phyloP scores from a whole-genome alignment of 2,113 vertebrate species.

The Cacatua alba region DNA sequence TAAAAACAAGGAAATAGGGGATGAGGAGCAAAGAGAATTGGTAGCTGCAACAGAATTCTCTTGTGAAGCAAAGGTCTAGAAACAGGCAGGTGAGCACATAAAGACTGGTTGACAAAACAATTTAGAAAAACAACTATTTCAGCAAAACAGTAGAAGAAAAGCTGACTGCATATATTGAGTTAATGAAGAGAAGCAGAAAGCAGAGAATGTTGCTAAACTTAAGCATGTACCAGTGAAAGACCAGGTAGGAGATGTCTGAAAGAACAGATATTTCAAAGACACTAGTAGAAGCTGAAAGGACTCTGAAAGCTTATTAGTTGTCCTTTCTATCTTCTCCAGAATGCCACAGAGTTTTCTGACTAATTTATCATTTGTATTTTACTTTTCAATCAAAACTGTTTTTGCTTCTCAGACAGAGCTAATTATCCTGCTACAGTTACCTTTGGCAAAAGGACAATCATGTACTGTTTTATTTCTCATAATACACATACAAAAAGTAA shows the following conservation, averaged over 20 bases:
- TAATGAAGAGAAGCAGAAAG: slow-evolving; percentile 44
- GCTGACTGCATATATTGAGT: slow-evolving; percentile 16
- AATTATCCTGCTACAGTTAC: not conserved
- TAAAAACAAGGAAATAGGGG: not conserved
- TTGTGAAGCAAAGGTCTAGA: not conserved
- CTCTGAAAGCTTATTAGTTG: not conserved
- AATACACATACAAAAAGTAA: not conserved
- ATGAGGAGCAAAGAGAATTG: not conserved
- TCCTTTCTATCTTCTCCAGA: not conserved
- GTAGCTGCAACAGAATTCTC: not conserved
- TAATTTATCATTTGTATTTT: not conserved
- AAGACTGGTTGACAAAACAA: not conserved
- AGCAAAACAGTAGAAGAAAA: slow-evolving; percentile 37
- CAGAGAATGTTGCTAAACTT: not conserved
- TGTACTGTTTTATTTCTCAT: not conserved
- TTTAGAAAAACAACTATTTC: slow-evolving; percentile 35
- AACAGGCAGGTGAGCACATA: not conserved
- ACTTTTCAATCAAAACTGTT: not conserved
- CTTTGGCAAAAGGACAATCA: not conserved
- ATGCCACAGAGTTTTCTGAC: not conserved
- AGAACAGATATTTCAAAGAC: not conserved
- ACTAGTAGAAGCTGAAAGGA: not conserved
- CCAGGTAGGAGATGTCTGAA: not conserved
- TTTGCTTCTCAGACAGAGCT: not conserved
- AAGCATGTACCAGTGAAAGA: not conserved